Evolutionary conservation across 2,888 invertebrate species (phyloP).

Genomic region (Zaprionus lineosus): DNA sequence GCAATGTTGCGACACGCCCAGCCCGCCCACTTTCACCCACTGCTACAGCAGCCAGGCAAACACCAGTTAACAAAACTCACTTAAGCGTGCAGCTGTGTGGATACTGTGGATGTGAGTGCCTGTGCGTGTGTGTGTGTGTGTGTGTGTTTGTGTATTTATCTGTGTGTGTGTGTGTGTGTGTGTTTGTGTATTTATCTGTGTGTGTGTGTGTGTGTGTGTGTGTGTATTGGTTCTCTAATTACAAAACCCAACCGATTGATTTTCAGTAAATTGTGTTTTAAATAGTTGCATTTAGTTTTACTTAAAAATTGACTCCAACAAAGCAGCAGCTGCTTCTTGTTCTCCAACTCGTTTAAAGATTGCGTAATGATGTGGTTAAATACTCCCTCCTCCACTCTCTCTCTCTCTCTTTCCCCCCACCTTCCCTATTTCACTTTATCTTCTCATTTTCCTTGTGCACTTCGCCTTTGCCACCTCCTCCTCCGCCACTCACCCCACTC

Average conservation of each 20-base stretch:
- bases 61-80: conserved; percentile 63
- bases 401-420: not conserved
- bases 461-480: too few relatives aligned
- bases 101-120: conserved; percentile 2
- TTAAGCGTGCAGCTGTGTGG: conserved; percentile 53
- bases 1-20: too few relatives aligned
- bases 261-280: conserved; percentile 71
- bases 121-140: conserved; percentile 1
- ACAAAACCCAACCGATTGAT: conserved; percentile 70
- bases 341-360: conserved; percentile 32
- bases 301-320: conserved; percentile 48
- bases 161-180: not conserved
- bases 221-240: conserved; percentile 55
- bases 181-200: conserved; percentile 6
- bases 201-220: conserved; percentile 3
- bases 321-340: conserved; percentile 33
- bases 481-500: too few relatives aligned
- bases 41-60: too few relatives aligned
- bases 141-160: conserved; percentile 2
- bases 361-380: conserved; percentile 60
- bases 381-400: conserved; percentile 8
- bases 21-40: not conserved
- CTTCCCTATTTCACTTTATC: not conserved
- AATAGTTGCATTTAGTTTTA: conserved; percentile 68
- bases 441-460: too few relatives aligned